A percentile compares a stretch with the other conserved stretches of the same genome.
Conservation (phyloP, 2,113 vertebrate species). For the Poicephalus meyeri region DNA sequence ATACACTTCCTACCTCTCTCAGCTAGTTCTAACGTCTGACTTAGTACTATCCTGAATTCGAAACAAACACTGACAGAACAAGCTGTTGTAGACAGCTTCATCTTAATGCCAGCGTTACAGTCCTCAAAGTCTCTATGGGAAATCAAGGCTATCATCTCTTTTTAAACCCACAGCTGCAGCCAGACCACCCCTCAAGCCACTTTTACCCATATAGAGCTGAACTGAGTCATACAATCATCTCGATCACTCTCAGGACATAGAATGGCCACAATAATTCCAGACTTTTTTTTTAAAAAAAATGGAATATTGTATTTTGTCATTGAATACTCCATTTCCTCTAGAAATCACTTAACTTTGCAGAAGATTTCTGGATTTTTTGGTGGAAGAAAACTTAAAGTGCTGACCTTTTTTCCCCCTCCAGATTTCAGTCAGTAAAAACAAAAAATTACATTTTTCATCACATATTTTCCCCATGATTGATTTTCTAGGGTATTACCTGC, state of each 20-base stretch:
- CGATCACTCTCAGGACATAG: neutral
- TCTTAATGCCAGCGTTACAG: neutral
- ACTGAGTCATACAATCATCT: neutral
- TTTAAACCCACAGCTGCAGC: neutral
- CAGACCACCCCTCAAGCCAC: neutral
- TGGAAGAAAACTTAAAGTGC: neutral
- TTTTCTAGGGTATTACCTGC: neutral
- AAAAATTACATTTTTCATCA: neutral
- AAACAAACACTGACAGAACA: neutral
- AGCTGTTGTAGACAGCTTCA: neutral
- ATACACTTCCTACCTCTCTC: neutral
- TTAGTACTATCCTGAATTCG: neutral
- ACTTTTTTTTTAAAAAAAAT: neutral
- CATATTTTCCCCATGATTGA: neutral
- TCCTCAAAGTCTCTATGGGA: neutral
- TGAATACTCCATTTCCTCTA: neutral
- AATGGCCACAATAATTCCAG: neutral
- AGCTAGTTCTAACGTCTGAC: neutral
- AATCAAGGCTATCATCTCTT: neutral
- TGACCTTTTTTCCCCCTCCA: fast-evolving
- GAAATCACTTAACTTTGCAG: neutral
- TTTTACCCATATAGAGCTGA: neutral
- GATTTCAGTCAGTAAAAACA: neutral
- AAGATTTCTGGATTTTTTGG: neutral
- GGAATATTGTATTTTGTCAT: neutral